phyloP scores from a whole-genome alignment of 1,140 invertebrate genomes.

The Philaenus spumarius region DNA sequence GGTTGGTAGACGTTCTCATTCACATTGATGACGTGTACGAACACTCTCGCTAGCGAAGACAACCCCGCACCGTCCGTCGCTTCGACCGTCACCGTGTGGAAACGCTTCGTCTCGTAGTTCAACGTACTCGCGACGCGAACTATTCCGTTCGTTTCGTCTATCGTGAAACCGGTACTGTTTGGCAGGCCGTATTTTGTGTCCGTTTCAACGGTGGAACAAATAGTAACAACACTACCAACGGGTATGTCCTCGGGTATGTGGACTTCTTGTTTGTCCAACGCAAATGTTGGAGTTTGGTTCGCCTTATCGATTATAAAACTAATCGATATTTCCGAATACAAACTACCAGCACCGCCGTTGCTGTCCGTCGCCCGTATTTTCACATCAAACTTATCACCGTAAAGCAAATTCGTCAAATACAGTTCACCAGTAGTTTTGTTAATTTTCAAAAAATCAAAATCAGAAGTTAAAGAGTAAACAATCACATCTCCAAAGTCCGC shows the following conservation, averaged over 20 bases:
- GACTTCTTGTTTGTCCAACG: constrained; percentile 62
- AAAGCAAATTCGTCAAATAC: too few species aligned
- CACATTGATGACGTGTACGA: constrained; percentile 89
- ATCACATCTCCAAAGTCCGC: constrained; percentile 71
- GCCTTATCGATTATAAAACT: constrained; percentile 82
- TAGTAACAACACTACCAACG: constrained; percentile 73
- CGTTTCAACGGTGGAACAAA: constrained; percentile 76
- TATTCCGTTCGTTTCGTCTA: constrained; percentile 76
- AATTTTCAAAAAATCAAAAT: constrained; percentile 76
- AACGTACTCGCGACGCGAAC: constrained; percentile 65
- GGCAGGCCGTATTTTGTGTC: constrained; percentile 75
- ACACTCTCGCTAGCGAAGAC: constrained; percentile 63
- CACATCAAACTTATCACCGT: too few species aligned
- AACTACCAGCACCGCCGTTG: too few species aligned
- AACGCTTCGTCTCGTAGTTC: constrained; percentile 81
- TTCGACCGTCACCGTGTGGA: constrained; percentile 77
- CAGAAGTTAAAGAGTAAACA: constrained; percentile 69
- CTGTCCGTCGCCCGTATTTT: too few species aligned
- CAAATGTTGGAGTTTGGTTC: constrained; percentile 81
- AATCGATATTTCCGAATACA: constrained; percentile 64
- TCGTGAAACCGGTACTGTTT: constrained; percentile 66
- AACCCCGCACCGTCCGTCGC: constrained; percentile 74
- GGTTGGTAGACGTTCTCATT: constrained; percentile 86
- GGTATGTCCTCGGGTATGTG: constrained; percentile 89
- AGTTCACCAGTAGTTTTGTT: constrained; percentile 40